These are phyloP conservation scores for Cantharis nigra DNA, from an alignment of 2,888 invertebrate genomes.

Conservation along the genomic window DNA sequence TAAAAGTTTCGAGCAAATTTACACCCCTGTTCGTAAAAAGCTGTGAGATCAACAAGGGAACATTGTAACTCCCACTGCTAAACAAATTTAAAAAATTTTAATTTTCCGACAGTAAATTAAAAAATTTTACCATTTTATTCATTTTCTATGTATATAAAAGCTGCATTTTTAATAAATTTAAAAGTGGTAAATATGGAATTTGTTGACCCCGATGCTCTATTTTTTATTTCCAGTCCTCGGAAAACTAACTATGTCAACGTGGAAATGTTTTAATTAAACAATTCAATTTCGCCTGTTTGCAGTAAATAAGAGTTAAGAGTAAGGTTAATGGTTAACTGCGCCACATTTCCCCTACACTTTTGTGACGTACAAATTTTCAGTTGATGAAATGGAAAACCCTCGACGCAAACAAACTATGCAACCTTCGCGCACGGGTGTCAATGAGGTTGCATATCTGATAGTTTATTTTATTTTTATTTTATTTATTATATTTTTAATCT, in stretches of 20 bases:
- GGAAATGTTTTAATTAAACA: not conserved
- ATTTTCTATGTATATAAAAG: too few species aligned
- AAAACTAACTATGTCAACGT: not conserved
- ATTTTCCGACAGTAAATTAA: not conserved
- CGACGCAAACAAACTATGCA: too few species aligned
- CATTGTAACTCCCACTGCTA: not conserved
- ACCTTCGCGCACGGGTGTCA: too few species aligned
- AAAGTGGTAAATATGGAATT: not conserved
- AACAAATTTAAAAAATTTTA: not conserved
- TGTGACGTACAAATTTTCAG: too few species aligned
- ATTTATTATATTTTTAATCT: too few species aligned
- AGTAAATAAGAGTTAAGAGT: not conserved
- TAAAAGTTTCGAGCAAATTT: slow-evolving; percentile 13
- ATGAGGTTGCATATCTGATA: too few species aligned
- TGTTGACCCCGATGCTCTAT: not conserved
- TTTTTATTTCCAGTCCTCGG: not conserved
- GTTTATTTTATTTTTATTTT: too few species aligned
- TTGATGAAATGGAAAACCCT: too few species aligned
- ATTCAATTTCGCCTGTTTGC: not conserved
- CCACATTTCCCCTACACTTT: not conserved
- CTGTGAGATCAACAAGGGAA: not conserved
- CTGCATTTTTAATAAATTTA: not conserved
- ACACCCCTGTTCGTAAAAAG: not conserved
- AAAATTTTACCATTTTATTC: not conserved
- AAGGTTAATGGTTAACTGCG: not conserved